These are phyloP conservation scores for Morpho achilles DNA, from an alignment of 2,888 invertebrate genomes.

Conservation along the genomic window DNA sequence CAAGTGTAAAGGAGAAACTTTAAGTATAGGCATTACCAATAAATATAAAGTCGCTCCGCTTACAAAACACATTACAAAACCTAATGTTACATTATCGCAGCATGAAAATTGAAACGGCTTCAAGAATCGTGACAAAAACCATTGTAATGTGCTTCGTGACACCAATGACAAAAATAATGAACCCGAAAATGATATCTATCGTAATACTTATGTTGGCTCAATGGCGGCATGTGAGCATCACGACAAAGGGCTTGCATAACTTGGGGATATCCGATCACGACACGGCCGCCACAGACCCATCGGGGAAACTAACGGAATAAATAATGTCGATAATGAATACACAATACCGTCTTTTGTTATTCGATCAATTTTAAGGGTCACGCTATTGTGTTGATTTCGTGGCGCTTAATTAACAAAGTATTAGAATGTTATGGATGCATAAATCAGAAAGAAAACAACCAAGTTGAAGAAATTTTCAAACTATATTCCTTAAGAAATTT, in stretches of 20 bases:
- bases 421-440: too few species aligned
- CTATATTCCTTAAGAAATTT: too few species aligned
- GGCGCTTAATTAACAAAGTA: too few species aligned
- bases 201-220: conserved; percentile 34
- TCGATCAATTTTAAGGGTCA: conserved; percentile 1
- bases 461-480: too few species aligned
- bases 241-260: conserved; percentile 56
- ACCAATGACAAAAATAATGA: conserved; percentile 56
- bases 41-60: too few species aligned
- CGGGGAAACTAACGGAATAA: conserved; percentile 37
- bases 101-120: conserved; percentile 56
- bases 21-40: too few species aligned
- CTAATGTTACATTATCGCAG: conserved; percentile 13
- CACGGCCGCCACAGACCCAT: conserved; percentile 47
- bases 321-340: conserved; percentile 44
- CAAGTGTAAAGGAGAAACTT: too few species aligned
- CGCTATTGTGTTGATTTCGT: not conserved
- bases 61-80: conserved; percentile 1
- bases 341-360: conserved; percentile 42
- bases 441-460: too few species aligned
- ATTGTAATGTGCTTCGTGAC: conserved; percentile 51
- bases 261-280: conserved; percentile 58
- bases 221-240: conserved; percentile 41
- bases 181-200: conserved; percentile 51
- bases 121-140: conserved; percentile 53